Conservation (phyloP, 2,888 invertebrate genomes). For the Drosophila percnosoma region DNA sequence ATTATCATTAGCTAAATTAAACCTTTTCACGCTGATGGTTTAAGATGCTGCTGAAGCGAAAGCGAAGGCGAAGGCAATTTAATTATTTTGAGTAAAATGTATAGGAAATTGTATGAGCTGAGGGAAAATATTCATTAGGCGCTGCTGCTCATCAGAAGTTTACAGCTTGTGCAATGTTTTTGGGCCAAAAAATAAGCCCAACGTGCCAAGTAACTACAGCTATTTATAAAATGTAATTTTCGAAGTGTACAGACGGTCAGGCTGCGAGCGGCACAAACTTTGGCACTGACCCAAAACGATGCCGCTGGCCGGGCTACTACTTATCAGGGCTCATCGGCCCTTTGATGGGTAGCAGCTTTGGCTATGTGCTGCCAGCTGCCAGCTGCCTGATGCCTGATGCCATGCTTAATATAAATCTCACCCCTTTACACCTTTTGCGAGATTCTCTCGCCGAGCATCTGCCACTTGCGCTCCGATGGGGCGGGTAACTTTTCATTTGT, state of each 20-base stretch:
- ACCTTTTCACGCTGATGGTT: background rate
- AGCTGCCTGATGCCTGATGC: slow-evolving; percentile 18
- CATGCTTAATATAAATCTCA: slow-evolving; percentile 61
- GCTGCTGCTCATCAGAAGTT: slow-evolving; percentile 70
- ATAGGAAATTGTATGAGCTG: slow-evolving; percentile 53
- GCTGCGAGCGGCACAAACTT: slow-evolving; percentile 49
- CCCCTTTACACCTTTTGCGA: slow-evolving; percentile 38
- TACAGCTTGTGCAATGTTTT: slow-evolving; percentile 55
- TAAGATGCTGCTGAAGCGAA: background rate
- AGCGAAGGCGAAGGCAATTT: slow-evolving; percentile 25
- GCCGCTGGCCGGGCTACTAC: slow-evolving; percentile 44
- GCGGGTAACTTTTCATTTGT: slow-evolving; percentile 72
- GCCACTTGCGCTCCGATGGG: slow-evolving; percentile 12
- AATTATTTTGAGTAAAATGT: slow-evolving; percentile 65
- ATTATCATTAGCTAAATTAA: background rate
- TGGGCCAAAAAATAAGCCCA: slow-evolving; percentile 45
- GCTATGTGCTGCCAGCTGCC: slow-evolving; percentile 12
- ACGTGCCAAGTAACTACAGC: slow-evolving; percentile 29
- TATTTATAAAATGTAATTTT: slow-evolving; percentile 63
- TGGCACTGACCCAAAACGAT: slow-evolving; percentile 68
- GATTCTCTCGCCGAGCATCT: slow-evolving; percentile 1
- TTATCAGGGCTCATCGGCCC: slow-evolving; percentile 54
- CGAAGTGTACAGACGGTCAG: slow-evolving; percentile 20
- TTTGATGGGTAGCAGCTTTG: slow-evolving; percentile 51
- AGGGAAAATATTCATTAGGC: slow-evolving; percentile 63